Percentiles rank a stretch among this genome's conserved stretches.
These are phyloP conservation scores for Phenganax subtilis DNA, from an alignment of 92 coral and sea anemone genomes.

Conservation along the genomic window DNA sequence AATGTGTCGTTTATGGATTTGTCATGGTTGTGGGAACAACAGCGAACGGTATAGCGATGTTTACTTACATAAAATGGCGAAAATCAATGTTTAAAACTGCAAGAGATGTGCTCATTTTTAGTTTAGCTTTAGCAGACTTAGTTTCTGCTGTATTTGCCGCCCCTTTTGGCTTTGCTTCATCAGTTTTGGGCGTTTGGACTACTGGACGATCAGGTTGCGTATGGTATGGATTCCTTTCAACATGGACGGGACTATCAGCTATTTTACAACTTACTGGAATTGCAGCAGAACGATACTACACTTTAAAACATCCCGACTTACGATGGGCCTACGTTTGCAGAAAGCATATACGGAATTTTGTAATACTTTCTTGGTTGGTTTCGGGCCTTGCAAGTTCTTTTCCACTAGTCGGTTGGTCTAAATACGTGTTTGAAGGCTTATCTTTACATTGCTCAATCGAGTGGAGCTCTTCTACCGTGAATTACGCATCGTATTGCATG, in stretches of 20 bases:
- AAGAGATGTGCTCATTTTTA: slow-evolving; percentile 43
- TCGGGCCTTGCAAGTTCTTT: slow-evolving; percentile 50
- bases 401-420: slow-evolving; percentile 72
- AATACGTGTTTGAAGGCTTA: slow-evolving; percentile 56
- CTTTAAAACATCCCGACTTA: slow-evolving; percentile 16
- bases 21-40: not conserved
- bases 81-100: slow-evolving; percentile 31
- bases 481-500: slow-evolving; percentile 43
- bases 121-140: slow-evolving; percentile 66
- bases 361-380: slow-evolving; percentile 50
- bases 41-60: slow-evolving; percentile 47
- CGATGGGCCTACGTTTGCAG: slow-evolving; percentile 15
- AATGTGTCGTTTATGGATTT: not conserved
- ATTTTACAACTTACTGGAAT: slow-evolving; percentile 60
- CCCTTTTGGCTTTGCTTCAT: slow-evolving; percentile 52
- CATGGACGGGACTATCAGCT: slow-evolving; percentile 47
- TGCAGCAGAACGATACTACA: slow-evolving; percentile 47
- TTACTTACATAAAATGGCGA: slow-evolving; percentile 47
- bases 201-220: slow-evolving; percentile 39
- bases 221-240: slow-evolving; percentile 51
- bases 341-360: slow-evolving; percentile 18
- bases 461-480: slow-evolving; percentile 47
- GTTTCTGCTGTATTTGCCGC: slow-evolving; percentile 45
- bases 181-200: slow-evolving; percentile 45
- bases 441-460: slow-evolving; percentile 59